A percentile compares a stretch with the other conserved stretches of the same genome.
These are phyloP conservation scores for Neolamprologus toae DNA, from an alignment of 2,113 vertebrate species.

Conservation along the genomic window DNA sequence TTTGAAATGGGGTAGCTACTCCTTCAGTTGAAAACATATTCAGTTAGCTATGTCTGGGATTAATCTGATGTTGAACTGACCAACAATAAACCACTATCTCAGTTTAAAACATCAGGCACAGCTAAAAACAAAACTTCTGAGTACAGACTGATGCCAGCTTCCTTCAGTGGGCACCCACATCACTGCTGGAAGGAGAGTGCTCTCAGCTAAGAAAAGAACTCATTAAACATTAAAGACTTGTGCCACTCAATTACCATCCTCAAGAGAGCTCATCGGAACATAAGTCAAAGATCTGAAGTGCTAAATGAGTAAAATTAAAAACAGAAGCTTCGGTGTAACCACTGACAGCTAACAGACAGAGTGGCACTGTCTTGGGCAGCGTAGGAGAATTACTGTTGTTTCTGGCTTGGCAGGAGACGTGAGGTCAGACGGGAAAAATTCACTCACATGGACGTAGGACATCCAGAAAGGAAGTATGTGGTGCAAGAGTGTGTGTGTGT, in stretches of 20 bases:
- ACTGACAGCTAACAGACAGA: not conserved
- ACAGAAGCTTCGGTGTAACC: not conserved
- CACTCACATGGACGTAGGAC: slow-evolving; percentile 52
- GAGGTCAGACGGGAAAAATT: slow-evolving; percentile 70
- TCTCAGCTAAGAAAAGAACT: not conserved
- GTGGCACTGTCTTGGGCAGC: slow-evolving; percentile 52
- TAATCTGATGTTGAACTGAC: not conserved
- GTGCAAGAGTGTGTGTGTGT: not conserved
- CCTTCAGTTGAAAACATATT: not conserved
- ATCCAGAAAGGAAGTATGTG: slow-evolving; percentile 44
- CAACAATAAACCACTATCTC: not conserved
- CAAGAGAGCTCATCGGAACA: not conserved
- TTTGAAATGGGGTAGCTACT: not conserved
- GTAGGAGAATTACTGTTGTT: slow-evolving; percentile 44
- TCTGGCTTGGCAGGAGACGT: slow-evolving; percentile 63
- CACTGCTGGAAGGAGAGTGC: not conserved
- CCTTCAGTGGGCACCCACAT: not conserved
- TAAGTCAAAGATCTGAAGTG: not conserved
- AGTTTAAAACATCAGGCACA: not conserved
- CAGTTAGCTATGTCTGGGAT: not conserved
- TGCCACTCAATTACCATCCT: not conserved
- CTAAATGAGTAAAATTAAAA: not conserved
- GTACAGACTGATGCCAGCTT: not conserved
- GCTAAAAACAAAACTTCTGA: not conserved
- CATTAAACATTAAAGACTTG: not conserved